Base-by-base conservation (phyloP, 2,888 invertebrate species). In the Entomobrya multifasciata region DNA sequence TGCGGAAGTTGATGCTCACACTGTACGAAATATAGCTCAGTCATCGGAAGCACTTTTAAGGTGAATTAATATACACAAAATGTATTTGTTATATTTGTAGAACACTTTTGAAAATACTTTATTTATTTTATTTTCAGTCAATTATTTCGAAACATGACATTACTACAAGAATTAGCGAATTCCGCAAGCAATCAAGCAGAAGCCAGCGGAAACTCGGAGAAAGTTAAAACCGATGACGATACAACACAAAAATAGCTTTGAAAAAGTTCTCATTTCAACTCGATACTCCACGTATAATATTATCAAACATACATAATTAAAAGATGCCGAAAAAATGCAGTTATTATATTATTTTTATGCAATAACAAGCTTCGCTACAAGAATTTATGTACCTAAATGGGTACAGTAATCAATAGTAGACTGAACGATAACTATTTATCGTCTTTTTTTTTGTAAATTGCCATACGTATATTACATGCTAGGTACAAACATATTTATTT, bases 41-140 rank as follows among this genome's bases (percentile, higher is more conserved):
- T 79, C 86, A 20, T 88, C 88, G 11, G 86, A 88, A 80, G 76
- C 72, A 17, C 80, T 88, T 17, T 20, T 88, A 41, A 86, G 86
- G 88, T 87, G 79, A 65, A n/a, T 17, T 52, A 44, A 67, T 15
- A 65, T 47, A 55, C 6, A 30, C 20, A 25, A 25, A 5, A 62
- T 76, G 25, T 22, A 67, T 41, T 62, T 22, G 17, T 17, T 27
- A 76, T 6, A 36, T 36, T 36, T 36, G 36, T 36, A 36, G 8
- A 8, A 36, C 36, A 36, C 8, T 36, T 36, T 15, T 30, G 20
- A 77, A 55, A 47, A 57, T 55, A 70, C 41, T 41, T 78, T 41
- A 41, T 44, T 0, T 62, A 30, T 49, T 13, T 78, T 20, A 15
- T 57, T 52, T 77, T 22, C 27, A 88, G 88, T 60, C 86, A 88